Evolutionary conservation across 2,888 invertebrate species (phyloP).

Genomic region (Mesorhabditis spiculigera): DNA sequence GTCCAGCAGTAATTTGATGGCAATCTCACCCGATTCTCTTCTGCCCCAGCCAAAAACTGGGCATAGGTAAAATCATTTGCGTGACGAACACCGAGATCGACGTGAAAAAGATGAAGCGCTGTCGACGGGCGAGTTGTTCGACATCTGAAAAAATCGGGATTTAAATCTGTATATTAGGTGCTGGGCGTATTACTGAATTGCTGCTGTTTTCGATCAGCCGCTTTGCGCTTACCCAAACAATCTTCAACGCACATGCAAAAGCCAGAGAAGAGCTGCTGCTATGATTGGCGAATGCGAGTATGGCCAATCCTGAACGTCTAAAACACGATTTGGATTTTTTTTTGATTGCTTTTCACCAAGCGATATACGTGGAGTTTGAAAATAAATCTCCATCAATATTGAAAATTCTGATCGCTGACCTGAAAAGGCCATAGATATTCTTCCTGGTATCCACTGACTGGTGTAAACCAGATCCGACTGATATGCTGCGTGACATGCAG

Average conservation of each 20-base stretch:
- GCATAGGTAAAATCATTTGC: not conserved
- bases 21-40: not conserved
- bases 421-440: slow-evolving; percentile 2
- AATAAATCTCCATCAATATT: too few relatives aligned
- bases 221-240: not conserved
- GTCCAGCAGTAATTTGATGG: too few relatives aligned
- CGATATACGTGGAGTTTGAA: too few relatives aligned
- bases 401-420: not conserved
- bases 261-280: not conserved
- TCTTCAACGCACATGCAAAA: not conserved
- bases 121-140: not conserved
- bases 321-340: not conserved
- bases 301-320: not conserved
- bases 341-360: not conserved
- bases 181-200: too few relatives aligned
- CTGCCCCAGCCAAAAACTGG: not conserved
- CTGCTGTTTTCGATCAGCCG: too few relatives aligned
- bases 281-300: not conserved
- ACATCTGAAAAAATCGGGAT: slow-evolving; percentile 1
- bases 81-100: slow-evolving; percentile 1
- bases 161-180: too few relatives aligned
- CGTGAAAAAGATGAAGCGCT: slow-evolving; percentile 1
- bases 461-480: not conserved
- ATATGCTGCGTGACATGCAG: not conserved
- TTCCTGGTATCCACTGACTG: not conserved